Conservation (phyloP, 1,140 invertebrate species). For the Diploscapter pachys region DNA sequence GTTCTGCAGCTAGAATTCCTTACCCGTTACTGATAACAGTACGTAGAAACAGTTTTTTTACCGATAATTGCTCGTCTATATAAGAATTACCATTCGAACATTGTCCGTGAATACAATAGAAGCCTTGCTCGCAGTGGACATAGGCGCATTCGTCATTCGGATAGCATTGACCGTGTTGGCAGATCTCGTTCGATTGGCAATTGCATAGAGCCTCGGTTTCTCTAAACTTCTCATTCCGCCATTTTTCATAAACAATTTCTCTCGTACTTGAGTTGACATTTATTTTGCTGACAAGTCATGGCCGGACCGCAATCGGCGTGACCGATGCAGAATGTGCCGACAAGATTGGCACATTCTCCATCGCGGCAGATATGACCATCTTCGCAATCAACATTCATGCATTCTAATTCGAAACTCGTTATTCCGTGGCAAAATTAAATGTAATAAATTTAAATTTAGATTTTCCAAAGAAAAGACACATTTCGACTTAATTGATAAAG, state of each 20-base stretch:
- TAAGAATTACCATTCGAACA: conserved; percentile 36
- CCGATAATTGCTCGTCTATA: too few species aligned
- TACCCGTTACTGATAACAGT: too few species aligned
- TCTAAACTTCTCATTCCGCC: neutral
- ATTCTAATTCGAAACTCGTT: conserved; percentile 32
- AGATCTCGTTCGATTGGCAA: conserved; percentile 23
- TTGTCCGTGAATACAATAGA: conserved; percentile 49
- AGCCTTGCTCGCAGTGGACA: conserved; percentile 43
- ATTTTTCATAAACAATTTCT: neutral
- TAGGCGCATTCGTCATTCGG: conserved; percentile 46
- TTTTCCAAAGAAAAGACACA: too few species aligned
- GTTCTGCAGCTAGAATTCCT: too few species aligned
- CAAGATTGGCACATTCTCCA: conserved; percentile 47
- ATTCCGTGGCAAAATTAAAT: too few species aligned
- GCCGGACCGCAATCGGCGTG: conserved; percentile 51
- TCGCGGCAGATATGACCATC: conserved; percentile 51
- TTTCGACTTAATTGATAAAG: neutral
- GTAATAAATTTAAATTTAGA: too few species aligned
- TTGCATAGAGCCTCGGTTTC: conserved; percentile 31
- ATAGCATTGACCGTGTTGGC: conserved; percentile 21
- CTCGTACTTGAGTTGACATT: conserved; percentile 31
- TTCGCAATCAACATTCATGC: conserved; percentile 46
- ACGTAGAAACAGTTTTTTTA: too few species aligned
- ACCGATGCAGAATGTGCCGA: conserved; percentile 47
- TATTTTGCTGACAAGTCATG: conserved; percentile 45